Base-by-base conservation (phyloP, 2,113 vertebrate genomes). In the Corythoichthys intestinalis region DNA sequence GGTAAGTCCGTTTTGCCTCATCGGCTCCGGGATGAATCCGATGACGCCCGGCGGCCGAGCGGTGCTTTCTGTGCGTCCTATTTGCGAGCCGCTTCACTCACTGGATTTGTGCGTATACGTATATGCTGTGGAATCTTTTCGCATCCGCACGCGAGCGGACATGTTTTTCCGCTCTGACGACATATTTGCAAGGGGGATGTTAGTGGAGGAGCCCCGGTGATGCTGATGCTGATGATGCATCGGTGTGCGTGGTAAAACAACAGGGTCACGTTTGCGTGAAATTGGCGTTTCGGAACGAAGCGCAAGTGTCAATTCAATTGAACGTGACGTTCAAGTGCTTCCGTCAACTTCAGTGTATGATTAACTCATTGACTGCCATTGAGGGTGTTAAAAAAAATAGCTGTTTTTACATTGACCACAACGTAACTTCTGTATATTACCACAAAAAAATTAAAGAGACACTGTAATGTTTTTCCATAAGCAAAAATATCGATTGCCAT, bases 271-370 rank as follows among this genome's bases (percentile, higher is more conserved):
- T 8, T 44, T 44, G 3, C 41, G 2, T 4, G 14, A 15, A 13
- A 58, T 58, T 37, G 56, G 13, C 54, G 28, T 54, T 54, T 54
- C 3, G 50, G 17, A 34, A 4, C 28, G 28, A 5, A 12, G 10
- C n/a, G 3, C 54, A 35, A 57, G 53, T 10, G 20, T 57, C 54
- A 4, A 37, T 14, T 0, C 17, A 5, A 20, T 8, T 2, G 49
- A 10, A 28, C 9, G 46, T 3, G 9, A 56, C 20, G 53, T 56
- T 12, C 20, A 34, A 28, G 17, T 6, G 50, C 20, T 75, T 6
- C 70, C 66, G 72, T 70, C 49, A 58, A 58, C 56, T 58, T 37
- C 34, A 15, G 11, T 28, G 41, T 44, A 5, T 44, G 5, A 44
- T 44, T 44, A 5, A 7, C 41, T 44, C 41, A 44, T 34, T 28